Percentiles rank a stretch among this genome's conserved stretches.
phyloP scores from a whole-genome alignment of 2,888 invertebrate genomes.

The Oxytorus armatus region DNA sequence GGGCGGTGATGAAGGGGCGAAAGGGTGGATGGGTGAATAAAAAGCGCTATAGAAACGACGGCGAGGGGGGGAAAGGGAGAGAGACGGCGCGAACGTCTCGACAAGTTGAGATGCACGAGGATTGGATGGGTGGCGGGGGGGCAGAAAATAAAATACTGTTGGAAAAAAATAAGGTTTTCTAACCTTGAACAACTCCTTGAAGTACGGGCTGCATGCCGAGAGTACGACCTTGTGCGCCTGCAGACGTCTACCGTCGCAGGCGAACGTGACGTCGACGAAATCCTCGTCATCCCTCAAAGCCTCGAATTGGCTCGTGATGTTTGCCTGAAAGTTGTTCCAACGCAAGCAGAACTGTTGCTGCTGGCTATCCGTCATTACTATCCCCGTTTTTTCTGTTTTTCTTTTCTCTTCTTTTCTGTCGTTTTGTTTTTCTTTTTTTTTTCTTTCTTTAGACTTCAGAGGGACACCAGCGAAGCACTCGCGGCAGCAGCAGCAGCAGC shows the following conservation, averaged over 20 bases:
- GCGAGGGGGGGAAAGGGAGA: constrained; percentile 41
- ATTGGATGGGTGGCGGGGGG: constrained; percentile 30
- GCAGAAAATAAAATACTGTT: constrained; percentile 23
- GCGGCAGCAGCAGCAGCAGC: constrained; percentile 54
- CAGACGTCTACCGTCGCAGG: constrained; percentile 93
- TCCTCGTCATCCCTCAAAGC: constrained; percentile 93
- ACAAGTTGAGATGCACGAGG: constrained; percentile 33
- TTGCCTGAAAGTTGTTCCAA: constrained; percentile 96
- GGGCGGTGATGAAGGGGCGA: constrained; percentile 46
- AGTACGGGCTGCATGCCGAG: constrained; percentile 94
- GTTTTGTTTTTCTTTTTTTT: constrained; percentile 67
- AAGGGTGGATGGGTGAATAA: constrained; percentile 30
- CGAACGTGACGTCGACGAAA: constrained; percentile 95
- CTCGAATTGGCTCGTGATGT: constrained; percentile 94
- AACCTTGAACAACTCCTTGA: constrained; percentile 94
- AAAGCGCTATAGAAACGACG: constrained; percentile 33
- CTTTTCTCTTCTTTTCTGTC: constrained; percentile 71
- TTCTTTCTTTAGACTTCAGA: constrained; percentile 45
- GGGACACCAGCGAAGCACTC: constrained; percentile 56
- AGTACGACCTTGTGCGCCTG: constrained; percentile 94
- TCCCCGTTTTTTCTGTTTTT: constrained; percentile 70
- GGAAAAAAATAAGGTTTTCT: constrained; percentile 81
- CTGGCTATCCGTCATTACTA: constrained; percentile 83
- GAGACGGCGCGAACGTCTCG: constrained; percentile 61
- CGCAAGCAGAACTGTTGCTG: constrained; percentile 95